phyloP scores from a whole-genome alignment of 2,888 invertebrate genomes.

The Apantesis nais region DNA sequence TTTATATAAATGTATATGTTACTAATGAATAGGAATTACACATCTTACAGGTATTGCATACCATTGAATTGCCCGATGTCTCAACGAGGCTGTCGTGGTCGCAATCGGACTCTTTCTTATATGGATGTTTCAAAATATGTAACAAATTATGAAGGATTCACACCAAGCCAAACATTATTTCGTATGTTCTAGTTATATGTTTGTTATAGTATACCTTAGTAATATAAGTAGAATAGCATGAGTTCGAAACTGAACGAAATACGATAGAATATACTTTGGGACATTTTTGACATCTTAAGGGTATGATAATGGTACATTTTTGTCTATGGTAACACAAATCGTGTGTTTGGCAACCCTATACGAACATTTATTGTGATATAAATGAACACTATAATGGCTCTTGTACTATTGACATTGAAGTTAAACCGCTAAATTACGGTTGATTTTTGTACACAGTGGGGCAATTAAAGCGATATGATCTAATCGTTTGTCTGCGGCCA shows the following conservation, averaged over 20 bases:
- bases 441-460: slow-evolving; percentile 13
- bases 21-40: too few species aligned
- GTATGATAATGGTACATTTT: neutral
- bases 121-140: neutral
- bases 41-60: too few species aligned
- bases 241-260: too few species aligned
- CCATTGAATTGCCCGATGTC: too few species aligned
- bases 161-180: too few species aligned
- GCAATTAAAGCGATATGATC: slow-evolving; percentile 16
- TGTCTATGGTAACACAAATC: neutral
- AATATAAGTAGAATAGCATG: too few species aligned
- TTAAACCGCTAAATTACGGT: slow-evolving; percentile 26
- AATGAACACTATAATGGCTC: neutral
- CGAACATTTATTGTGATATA: neutral
- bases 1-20: too few species aligned
- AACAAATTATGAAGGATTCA: neutral
- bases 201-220: neutral
- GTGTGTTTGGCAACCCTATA: slow-evolving; percentile 4
- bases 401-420: slow-evolving; percentile 17
- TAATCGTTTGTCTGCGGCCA: neutral
- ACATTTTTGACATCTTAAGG: neutral
- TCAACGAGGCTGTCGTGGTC: too few species aligned
- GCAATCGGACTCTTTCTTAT: too few species aligned
- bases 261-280: neutral
- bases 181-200: too few species aligned